Evolutionary conservation across 2,888 invertebrate genomes (phyloP).

Genomic region (Dastarcus helophoroides): DNA sequence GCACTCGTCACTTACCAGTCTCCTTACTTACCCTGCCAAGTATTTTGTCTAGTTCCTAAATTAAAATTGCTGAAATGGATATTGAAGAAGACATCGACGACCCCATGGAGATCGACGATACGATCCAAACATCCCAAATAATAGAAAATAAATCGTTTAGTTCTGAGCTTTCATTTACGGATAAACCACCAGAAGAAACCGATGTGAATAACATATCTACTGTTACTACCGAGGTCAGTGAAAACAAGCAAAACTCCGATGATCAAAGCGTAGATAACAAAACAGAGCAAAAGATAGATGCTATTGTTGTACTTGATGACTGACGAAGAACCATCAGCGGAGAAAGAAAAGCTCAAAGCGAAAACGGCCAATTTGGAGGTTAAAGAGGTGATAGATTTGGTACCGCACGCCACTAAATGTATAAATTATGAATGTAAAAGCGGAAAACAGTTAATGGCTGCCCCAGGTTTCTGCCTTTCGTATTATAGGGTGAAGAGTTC

Average conservation of each 20-base stretch:
- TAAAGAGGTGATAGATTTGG: slow-evolving; percentile 29
- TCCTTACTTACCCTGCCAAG: no score
- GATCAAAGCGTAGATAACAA: slow-evolving; percentile 2
- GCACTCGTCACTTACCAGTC: no score
- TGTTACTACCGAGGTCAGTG: neutral
- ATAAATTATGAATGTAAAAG: slow-evolving; percentile 46
- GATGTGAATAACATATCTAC: no score
- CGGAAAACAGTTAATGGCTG: slow-evolving; percentile 35
- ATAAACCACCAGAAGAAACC: no score
- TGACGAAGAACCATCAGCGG: slow-evolving; percentile 7
- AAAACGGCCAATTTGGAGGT: slow-evolving; percentile 11
- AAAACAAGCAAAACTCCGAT: neutral
- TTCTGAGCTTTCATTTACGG: no score
- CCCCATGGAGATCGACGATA: slow-evolving; percentile 31
- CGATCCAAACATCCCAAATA: slow-evolving; percentile 24
- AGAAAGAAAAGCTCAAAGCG: slow-evolving; percentile 1
- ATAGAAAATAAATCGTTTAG: slow-evolving; percentile 20
- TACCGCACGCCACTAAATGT: slow-evolving; percentile 33
- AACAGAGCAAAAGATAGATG: neutral
- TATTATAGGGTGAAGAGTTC: slow-evolving; percentile 35
- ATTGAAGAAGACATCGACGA: slow-evolving; percentile 22
- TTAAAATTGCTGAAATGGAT: no score
- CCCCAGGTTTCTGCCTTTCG: slow-evolving; percentile 35
- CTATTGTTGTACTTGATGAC: slow-evolving; percentile 10
- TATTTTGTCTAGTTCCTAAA: no score